phyloP scores from a whole-genome alignment of 2,888 invertebrate genomes.

The Tipula lateralis region DNA sequence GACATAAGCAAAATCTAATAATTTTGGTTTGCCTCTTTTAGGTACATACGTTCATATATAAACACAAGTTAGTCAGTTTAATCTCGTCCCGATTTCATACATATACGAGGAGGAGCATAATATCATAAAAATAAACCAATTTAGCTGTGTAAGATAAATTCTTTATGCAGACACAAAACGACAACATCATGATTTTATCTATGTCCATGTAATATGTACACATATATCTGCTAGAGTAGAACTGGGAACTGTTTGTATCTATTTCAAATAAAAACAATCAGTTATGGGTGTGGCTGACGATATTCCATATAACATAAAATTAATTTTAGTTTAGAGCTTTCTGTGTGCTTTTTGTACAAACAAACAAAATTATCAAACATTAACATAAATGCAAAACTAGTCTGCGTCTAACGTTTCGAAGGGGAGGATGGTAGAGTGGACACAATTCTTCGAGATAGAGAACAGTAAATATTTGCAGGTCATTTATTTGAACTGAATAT shows the following conservation, averaged over 20 bases:
- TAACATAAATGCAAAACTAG: not conserved
- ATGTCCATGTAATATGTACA: not conserved
- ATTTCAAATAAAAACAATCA: conserved; percentile 16
- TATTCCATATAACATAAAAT: conserved; percentile 24
- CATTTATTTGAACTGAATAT: not conserved
- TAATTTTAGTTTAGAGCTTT: not conserved
- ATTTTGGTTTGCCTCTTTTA: not conserved
- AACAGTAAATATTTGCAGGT: not conserved
- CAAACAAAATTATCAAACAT: not conserved
- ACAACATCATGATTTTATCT: not conserved
- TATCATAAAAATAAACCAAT: not conserved
- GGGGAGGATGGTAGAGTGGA: not conserved
- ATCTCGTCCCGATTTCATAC: not conserved
- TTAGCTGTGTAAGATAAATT: not conserved
- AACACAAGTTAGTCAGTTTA: not conserved
- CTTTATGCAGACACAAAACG: not conserved
- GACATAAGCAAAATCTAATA: not conserved
- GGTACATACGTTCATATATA: not conserved
- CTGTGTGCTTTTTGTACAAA: not conserved
- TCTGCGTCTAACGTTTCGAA: not conserved
- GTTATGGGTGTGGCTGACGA: conserved; percentile 11
- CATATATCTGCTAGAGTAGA: not conserved
- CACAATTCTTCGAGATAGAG: not conserved
- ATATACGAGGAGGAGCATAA: not conserved
- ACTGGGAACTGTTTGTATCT: not conserved